These are phyloP conservation scores for Holacanthella duospinosa DNA, from an alignment of 2,888 invertebrate genomes.

Conservation along the genomic window DNA sequence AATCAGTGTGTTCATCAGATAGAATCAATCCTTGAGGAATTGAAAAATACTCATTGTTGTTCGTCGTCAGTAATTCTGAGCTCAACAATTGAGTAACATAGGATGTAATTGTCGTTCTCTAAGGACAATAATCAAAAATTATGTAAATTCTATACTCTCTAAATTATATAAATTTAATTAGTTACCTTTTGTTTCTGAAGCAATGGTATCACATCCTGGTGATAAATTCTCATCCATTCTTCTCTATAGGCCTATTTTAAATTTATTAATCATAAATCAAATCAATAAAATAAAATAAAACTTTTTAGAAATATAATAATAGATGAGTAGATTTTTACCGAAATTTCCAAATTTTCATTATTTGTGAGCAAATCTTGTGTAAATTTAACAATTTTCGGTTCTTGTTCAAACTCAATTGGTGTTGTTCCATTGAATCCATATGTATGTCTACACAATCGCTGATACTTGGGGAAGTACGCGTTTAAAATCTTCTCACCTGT, in stretches of 20 bases:
- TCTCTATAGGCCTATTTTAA: background rate
- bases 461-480: background rate
- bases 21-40: too few relatives aligned
- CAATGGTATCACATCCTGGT: background rate
- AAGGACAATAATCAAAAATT: background rate
- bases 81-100: too few relatives aligned
- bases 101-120: too few relatives aligned
- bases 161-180: background rate
- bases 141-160: background rate
- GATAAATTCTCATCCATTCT: background rate
- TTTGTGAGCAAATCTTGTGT: background rate
- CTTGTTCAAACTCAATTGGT: background rate
- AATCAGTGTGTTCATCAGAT: slow-evolving; percentile 4
- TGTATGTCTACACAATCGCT: background rate
- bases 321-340: background rate
- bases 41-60: too few relatives aligned
- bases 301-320: background rate
- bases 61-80: too few relatives aligned
- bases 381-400: background rate
- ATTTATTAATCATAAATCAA: too few relatives aligned
- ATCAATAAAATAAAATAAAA: background rate
- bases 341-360: background rate
- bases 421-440: background rate
- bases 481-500: background rate
- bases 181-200: background rate